Conservation (phyloP, 2,113 vertebrate species). For the Xiphophorus maculatus region DNA sequence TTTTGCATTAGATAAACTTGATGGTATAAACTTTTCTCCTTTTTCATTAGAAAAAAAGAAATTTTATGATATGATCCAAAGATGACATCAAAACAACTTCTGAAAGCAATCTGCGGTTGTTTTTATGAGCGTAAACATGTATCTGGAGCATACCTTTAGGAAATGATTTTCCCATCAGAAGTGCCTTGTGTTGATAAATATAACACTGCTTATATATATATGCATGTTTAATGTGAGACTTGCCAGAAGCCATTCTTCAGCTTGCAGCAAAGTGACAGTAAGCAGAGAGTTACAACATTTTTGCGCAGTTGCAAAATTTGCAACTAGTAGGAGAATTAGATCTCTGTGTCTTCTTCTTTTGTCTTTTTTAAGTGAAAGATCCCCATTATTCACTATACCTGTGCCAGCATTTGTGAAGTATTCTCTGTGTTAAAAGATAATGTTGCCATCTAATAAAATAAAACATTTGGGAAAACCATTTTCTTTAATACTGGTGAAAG, state of each 20-base stretch:
- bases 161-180: constrained; percentile 22
- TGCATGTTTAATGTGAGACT: constrained; percentile 6
- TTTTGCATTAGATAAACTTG: background rate
- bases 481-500: too few species aligned
- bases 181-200: constrained; percentile 14
- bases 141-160: constrained; percentile 18
- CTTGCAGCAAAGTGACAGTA: background rate
- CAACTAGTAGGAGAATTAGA: too few species aligned
- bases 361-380: background rate
- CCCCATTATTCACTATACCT: background rate
- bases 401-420: too few species aligned
- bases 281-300: background rate
- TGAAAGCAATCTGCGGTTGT: constrained; percentile 30
- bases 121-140: constrained; percentile 19
- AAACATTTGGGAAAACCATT: too few species aligned
- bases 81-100: constrained; percentile 19
- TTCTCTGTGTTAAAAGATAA: too few species aligned
- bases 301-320: background rate
- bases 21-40: background rate
- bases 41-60: background rate
- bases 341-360: too few species aligned
- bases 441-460: too few species aligned
- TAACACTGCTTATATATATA: background rate
- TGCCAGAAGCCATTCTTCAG: constrained; percentile 17
- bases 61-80: constrained; percentile 18